Conservation (phyloP, 1,140 invertebrate species). For the Solenopsis fugax region DNA sequence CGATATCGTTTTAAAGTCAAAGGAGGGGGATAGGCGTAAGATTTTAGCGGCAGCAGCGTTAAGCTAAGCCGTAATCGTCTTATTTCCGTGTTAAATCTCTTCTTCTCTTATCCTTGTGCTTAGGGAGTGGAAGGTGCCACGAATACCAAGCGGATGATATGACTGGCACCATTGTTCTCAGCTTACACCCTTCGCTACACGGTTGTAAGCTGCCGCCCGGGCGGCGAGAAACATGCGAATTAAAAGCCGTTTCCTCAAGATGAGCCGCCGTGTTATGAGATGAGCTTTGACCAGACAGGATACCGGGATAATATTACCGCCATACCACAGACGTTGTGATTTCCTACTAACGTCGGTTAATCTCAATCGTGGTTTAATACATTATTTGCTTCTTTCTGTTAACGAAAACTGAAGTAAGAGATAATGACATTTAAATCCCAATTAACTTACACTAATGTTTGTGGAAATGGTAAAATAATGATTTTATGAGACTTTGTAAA, state of each 20-base stretch:
- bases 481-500: neutral
- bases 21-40: conserved; percentile 22
- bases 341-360: conserved; percentile 4
- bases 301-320: conserved; percentile 28
- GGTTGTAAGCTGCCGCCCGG: conserved; percentile 75
- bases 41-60: conserved; percentile 70
- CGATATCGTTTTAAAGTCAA: conserved; percentile 34
- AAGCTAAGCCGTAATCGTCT: conserved; percentile 84
- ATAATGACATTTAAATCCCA: conserved; percentile 1
- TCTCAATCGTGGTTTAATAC: neutral
- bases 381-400: neutral
- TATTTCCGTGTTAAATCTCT: conserved; percentile 84
- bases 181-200: conserved; percentile 75
- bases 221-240: conserved; percentile 74
- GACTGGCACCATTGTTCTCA: conserved; percentile 79
- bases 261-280: conserved; percentile 10
- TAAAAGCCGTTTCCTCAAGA: conserved; percentile 70
- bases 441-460: conserved; percentile 1
- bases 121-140: conserved; percentile 65
- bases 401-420: neutral
- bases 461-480: neutral
- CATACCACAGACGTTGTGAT: neutral
- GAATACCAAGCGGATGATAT: conserved; percentile 59
- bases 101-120: conserved; percentile 67
- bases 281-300: conserved; percentile 45